Evolutionary conservation across 2,113 vertebrate species (phyloP).

Genomic region (Nymphicus hollandicus): DNA sequence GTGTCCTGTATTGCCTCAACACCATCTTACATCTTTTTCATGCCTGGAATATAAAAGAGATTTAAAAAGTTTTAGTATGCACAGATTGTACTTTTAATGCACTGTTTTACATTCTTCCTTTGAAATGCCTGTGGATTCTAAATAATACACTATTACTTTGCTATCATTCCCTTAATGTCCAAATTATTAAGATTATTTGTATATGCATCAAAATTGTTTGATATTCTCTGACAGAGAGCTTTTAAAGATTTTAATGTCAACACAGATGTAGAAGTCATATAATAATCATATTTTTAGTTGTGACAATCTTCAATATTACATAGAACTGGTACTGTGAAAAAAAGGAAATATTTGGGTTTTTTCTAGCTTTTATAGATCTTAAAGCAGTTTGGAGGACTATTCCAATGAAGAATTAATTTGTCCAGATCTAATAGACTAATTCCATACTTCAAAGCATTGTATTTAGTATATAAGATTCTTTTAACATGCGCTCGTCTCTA

Average conservation of each 20-base stretch:
- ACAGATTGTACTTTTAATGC: not conserved
- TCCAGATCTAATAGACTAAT: constrained; percentile 22
- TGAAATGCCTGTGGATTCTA: not conserved
- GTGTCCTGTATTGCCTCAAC: not conserved
- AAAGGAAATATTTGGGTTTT: not conserved
- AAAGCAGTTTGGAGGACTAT: not conserved
- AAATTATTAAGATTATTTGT: constrained; percentile 11
- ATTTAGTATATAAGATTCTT: constrained; percentile 35
- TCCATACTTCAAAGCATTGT: constrained; percentile 33
- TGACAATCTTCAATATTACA: not conserved
- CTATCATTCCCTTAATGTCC: not conserved
- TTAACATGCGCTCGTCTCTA: not conserved
- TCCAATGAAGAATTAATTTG: constrained; percentile 18
- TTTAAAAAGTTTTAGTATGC: not conserved
- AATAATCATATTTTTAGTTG: not conserved
- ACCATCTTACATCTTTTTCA: not conserved
- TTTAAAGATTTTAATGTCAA: not conserved
- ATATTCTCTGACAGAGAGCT: not conserved
- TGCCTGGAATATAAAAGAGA: not conserved
- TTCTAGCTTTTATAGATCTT: not conserved
- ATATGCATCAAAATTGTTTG: not conserved
- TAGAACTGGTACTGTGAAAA: not conserved
- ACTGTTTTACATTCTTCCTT: not conserved
- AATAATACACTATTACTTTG: not conserved
- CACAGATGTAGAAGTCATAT: not conserved